A percentile compares a stretch with the other conserved stretches of the same genome.
Conservation (phyloP, 2,113 vertebrate species). For the Ascaphus truei region DNA sequence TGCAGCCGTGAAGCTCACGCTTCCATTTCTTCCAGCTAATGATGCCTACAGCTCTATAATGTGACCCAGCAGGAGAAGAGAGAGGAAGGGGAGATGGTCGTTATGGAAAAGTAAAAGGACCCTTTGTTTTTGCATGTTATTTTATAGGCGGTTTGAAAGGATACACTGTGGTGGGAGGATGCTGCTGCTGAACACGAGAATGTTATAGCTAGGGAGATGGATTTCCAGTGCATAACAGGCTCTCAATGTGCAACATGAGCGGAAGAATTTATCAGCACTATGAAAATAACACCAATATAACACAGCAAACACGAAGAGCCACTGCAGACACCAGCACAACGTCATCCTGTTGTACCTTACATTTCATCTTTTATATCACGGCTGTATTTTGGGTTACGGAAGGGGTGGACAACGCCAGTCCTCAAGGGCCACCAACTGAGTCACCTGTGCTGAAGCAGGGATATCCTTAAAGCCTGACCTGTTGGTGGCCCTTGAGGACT, state of each 20-base stretch:
- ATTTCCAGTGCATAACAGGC: constrained; percentile 6
- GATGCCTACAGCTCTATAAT: constrained; percentile 29
- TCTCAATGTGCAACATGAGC: background rate
- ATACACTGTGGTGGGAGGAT: background rate
- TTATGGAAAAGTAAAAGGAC: background rate
- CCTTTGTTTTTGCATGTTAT: background rate
- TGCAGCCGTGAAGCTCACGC: constrained; percentile 24
- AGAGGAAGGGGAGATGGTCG: background rate
- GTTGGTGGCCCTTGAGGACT: too few relatives aligned
- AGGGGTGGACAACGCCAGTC: too few relatives aligned
- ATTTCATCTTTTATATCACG: too few relatives aligned
- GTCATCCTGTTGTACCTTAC: too few relatives aligned
- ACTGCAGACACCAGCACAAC: too few relatives aligned
- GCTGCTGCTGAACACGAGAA: constrained; percentile 3
- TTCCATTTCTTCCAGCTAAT: constrained; percentile 32
- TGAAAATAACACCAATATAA: too few relatives aligned
- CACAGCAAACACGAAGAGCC: too few relatives aligned
- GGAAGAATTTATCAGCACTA: background rate
- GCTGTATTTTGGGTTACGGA: too few relatives aligned
- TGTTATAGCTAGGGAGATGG: background rate
- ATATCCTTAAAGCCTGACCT: too few relatives aligned
- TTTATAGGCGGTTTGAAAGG: background rate
- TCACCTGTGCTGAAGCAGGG: too few relatives aligned
- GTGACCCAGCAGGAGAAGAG: background rate
- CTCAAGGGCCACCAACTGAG: too few relatives aligned